These are phyloP conservation scores for Castor canadensis DNA, from an alignment of 2,113 vertebrate genomes.

Conservation along the genomic window DNA sequence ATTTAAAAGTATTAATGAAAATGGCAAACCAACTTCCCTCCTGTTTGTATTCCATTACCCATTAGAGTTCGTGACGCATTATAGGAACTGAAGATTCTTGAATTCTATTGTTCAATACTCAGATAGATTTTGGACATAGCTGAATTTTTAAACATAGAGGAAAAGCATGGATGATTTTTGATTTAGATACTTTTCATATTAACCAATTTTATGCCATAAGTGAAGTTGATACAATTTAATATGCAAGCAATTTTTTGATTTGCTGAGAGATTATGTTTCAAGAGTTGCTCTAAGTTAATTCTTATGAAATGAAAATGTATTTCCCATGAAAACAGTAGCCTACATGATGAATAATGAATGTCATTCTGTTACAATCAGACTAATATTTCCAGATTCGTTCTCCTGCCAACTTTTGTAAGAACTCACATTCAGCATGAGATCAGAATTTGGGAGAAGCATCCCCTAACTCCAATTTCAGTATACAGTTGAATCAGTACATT, in stretches of 20 bases:
- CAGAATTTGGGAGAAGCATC: background rate
- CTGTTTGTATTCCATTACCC: background rate
- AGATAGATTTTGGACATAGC: background rate
- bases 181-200: conserved; percentile 2
- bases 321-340: background rate
- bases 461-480: background rate
- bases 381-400: background rate
- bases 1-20: no score
- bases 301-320: background rate
- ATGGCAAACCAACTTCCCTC: background rate
- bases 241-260: background rate
- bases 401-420: background rate
- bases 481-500: background rate
- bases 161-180: background rate
- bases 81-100: background rate
- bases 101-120: background rate
- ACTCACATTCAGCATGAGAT: background rate
- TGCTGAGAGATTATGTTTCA: background rate
- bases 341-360: background rate
- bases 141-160: background rate
- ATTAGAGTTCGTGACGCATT: background rate
- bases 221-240: background rate
- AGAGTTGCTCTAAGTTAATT: conserved; percentile 35
- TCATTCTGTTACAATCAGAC: background rate
- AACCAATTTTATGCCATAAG: background rate